phyloP scores from a whole-genome alignment of 2,113 vertebrate genomes.

The Brachyhypopomus gauderio region DNA sequence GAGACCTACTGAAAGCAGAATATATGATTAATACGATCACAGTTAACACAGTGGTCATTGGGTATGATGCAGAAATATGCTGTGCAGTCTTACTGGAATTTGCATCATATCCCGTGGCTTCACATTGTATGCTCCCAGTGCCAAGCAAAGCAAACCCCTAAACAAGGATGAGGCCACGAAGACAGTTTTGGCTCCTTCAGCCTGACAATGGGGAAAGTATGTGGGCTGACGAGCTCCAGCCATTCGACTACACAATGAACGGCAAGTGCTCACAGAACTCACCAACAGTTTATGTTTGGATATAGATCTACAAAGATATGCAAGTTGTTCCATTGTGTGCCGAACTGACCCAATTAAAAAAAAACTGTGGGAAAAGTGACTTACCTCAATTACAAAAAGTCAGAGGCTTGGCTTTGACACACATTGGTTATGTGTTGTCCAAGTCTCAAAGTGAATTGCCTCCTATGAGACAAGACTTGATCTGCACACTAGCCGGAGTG shows the following conservation, averaged over 20 bases:
- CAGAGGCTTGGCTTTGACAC: neutral
- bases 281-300: neutral
- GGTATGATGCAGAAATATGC: conserved; percentile 18
- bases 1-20: neutral
- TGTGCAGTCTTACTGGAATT: conserved; percentile 18
- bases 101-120: neutral
- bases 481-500: neutral
- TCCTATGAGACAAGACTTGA: neutral
- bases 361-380: neutral
- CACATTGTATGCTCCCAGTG: neutral
- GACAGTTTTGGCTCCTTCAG: conserved; percentile 17
- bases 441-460: neutral
- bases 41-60: conserved; percentile 17
- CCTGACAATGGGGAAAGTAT: conserved; percentile 18
- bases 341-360: neutral
- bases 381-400: neutral
- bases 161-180: neutral
- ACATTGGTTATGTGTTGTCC: neutral
- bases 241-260: neutral
- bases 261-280: neutral
- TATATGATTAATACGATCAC: conserved; percentile 39
- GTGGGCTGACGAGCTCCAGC: conserved; percentile 19
- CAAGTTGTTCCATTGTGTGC: neutral
- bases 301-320: neutral
- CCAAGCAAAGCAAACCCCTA: neutral